These are phyloP conservation scores for Sarotherodon lohbergeri DNA, from an alignment of 2,113 vertebrate species.

Conservation along the genomic window DNA sequence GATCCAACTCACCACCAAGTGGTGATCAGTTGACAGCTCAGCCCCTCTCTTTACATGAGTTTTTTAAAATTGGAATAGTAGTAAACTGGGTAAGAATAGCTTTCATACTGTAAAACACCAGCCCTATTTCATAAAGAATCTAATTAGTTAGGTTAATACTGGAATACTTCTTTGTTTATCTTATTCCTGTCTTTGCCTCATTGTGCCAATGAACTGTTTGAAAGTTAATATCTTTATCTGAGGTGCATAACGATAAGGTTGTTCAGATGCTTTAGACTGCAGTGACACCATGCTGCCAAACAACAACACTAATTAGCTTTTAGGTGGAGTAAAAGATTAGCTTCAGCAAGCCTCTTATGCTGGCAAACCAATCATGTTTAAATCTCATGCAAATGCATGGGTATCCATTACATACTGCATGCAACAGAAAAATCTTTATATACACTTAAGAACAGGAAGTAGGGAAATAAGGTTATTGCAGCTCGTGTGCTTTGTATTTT, in stretches of 20 bases:
- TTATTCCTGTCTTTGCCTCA: background rate
- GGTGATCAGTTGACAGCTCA: background rate
- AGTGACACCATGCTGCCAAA: background rate
- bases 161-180: background rate
- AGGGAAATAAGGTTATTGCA: background rate
- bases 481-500: background rate
- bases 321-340: conserved; percentile 15
- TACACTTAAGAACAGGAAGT: background rate
- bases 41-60: background rate
- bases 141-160: background rate
- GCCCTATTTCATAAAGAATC: background rate
- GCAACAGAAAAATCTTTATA: background rate
- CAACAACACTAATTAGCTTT: conserved; percentile 43
- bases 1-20: background rate
- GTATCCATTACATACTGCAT: background rate
- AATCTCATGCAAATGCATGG: background rate
- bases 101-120: background rate
- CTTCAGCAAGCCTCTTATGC: background rate
- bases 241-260: background rate
- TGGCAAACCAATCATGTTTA: background rate
- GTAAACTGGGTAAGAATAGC: background rate
- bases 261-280: background rate
- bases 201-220: background rate
- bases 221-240: background rate
- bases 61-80: background rate